A percentile compares a stretch with the other conserved stretches of the same genome.
These are phyloP conservation scores for Halictus rubicundus DNA, from an alignment of 1,140 invertebrate species.

Conservation along the genomic window DNA sequence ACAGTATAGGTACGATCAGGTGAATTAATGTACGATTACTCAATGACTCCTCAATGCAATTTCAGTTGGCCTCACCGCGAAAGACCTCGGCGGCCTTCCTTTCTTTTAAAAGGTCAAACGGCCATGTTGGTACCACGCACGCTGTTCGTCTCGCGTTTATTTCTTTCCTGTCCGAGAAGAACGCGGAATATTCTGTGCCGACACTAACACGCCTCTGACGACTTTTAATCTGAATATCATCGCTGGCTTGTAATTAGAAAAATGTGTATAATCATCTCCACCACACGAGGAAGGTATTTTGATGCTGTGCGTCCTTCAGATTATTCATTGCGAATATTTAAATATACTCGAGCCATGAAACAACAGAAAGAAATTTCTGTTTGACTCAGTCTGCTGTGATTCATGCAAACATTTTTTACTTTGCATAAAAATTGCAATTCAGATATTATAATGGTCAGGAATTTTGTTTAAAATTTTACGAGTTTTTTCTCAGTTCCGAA, in stretches of 20 bases:
- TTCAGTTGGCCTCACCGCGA: slow-evolving; percentile 26
- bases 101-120: slow-evolving; percentile 68
- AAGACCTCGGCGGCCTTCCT: slow-evolving; percentile 59
- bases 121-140: slow-evolving; percentile 45
- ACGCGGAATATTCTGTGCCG: slow-evolving; percentile 13
- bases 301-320: too few relatives aligned
- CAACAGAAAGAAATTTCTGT: too few relatives aligned
- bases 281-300: not conserved
- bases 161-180: slow-evolving; percentile 44
- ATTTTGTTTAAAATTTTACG: too few relatives aligned
- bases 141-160: slow-evolving; percentile 40
- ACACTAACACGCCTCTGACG: not conserved
- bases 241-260: not conserved
- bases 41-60: slow-evolving; percentile 24
- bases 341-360: too few relatives aligned
- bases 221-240: not conserved
- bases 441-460: too few relatives aligned
- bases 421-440: too few relatives aligned
- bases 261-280: not conserved
- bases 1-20: not conserved
- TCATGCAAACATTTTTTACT: too few relatives aligned
- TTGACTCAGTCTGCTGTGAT: too few relatives aligned
- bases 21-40: not conserved
- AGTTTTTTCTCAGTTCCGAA: too few relatives aligned
- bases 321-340: too few relatives aligned